Evolutionary conservation across 2,888 invertebrate genomes (phyloP), one percentile per base, ranked within the genome.

Genomic region (Vanessa cardui): DNA sequence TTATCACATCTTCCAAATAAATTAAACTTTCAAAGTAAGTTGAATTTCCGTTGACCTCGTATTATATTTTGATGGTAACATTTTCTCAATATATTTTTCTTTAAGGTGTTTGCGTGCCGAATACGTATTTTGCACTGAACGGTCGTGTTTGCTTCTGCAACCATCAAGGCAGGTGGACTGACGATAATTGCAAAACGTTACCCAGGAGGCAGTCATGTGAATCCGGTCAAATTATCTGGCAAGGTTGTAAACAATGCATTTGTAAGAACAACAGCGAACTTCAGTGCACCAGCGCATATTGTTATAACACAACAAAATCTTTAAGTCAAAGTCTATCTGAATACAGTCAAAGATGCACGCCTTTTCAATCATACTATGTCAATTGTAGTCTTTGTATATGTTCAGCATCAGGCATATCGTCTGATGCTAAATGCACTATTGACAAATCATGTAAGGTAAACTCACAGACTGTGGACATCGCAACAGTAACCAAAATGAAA

Each of bases 341-440:
- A 16, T 76, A 74, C 64, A 64, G 77, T 46, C 56, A 74, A 20
- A 83, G 81, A 77, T 92, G 92, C 63, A 83, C 79, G 6, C 91
- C 92, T 0, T 87, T 86, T 58, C 83, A 80, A 59, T 83, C 86
- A 1, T 92, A 90, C 66, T 88, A 87, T 70, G 71, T 89, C 0
- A 87, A 90, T 62, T 92, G 92, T 66, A 88, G 82, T 61, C 76
- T 90, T 0, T 92, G 92, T 58, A 77, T 86, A 1, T 92, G 92
- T 65, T 86, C 92, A 20, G 85, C 83, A 0, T 85, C 89, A 4
- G 92, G 90, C 0, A 77, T 72, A 52, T 83, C 86, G 58, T 72
- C 77, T 0, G 85, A 88, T 60, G 87, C 88, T 0, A 80, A 82
- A 0, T 94, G 94, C 70, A 85, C 86, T 6, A 74, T 74, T 33